Conservation (phyloP, 1,140 invertebrate genomes). For the Sitobion miscanthi region DNA sequence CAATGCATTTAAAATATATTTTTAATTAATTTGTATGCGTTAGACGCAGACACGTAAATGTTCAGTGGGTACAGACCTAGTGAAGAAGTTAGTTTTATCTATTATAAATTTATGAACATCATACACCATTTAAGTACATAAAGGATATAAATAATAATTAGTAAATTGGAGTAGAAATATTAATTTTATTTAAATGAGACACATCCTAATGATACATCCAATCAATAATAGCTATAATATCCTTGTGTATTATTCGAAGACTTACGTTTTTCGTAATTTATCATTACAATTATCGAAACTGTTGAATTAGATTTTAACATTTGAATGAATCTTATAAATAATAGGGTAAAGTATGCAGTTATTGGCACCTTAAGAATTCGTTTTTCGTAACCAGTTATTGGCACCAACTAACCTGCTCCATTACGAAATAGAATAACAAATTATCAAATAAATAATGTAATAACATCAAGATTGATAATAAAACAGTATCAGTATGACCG, state of each 20-base stretch:
- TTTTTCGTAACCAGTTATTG: too few species aligned
- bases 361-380: too few species aligned
- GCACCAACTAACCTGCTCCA: too few species aligned
- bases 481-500: too few species aligned
- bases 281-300: background rate
- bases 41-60: background rate
- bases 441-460: too few species aligned
- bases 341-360: too few species aligned
- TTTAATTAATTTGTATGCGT: background rate
- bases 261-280: background rate
- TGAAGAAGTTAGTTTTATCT: background rate
- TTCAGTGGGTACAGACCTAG: background rate
- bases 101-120: background rate
- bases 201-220: background rate
- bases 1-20: background rate
- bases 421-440: too few species aligned
- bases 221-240: background rate
- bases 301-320: background rate
- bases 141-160: background rate
- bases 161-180: background rate
- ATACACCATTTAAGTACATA: background rate
- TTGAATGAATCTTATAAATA: background rate
- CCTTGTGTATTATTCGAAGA: background rate
- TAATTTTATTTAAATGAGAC: background rate
- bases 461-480: too few species aligned